phyloP scores from a whole-genome alignment of 2,888 invertebrate species.

The Coleophora deauratella region DNA sequence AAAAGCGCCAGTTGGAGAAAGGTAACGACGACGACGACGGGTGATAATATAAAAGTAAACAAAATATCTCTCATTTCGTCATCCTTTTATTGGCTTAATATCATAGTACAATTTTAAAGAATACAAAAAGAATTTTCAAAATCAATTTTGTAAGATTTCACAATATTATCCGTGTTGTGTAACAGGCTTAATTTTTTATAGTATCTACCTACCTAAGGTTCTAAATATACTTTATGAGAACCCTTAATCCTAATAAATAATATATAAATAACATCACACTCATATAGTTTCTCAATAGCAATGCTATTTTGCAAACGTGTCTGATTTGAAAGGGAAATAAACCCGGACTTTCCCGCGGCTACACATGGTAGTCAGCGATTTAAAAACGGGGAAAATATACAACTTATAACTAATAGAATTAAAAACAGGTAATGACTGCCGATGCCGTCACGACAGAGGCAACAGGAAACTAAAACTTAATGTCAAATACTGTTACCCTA shows the following conservation, averaged over 20 bases:
- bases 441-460: too few species aligned
- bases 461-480: constrained; percentile 47
- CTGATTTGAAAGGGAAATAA: not conserved
- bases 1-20: too few species aligned
- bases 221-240: constrained; percentile 13
- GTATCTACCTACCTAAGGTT: constrained; percentile 32
- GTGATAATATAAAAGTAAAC: not conserved
- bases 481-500: constrained; percentile 54
- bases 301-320: constrained; percentile 12
- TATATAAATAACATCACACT: constrained; percentile 28
- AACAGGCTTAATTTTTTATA: constrained; percentile 23
- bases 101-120: constrained; percentile 48
- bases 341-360: constrained; percentile 4
- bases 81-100: constrained; percentile 57
- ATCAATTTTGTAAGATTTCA: constrained; percentile 25
- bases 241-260: constrained; percentile 25
- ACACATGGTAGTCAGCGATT: constrained; percentile 13
- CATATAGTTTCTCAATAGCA: constrained; percentile 21
- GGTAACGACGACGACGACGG: too few species aligned
- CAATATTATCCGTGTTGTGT: constrained; percentile 11
- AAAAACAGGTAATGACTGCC: constrained; percentile 23
- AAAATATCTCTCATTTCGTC: constrained; percentile 10
- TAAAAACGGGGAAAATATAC: constrained; percentile 22
- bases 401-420: constrained; percentile 29
- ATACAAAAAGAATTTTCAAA: constrained; percentile 43